Evolutionary conservation across 2,797 vertebrate species (phyloP).

Genomic region (Poeciliopsis paucimaculata): DNA sequence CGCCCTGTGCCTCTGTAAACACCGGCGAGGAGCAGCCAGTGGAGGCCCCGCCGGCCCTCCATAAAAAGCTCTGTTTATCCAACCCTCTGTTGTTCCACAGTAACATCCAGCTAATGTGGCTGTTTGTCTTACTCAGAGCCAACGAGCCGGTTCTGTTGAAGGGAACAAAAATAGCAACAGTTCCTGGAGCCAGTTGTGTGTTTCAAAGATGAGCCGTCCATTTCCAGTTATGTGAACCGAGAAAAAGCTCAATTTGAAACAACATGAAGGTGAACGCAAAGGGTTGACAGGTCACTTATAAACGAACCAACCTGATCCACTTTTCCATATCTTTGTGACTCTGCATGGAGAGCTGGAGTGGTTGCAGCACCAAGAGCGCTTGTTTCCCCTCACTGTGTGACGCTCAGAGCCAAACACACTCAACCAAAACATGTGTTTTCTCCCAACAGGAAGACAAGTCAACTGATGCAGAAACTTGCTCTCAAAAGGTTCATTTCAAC

Average conservation of each 20-base stretch:
- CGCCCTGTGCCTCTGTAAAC: constrained; percentile 48
- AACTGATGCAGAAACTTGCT: constrained; percentile 67
- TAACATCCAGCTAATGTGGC: neutral
- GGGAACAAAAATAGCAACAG: constrained; percentile 2
- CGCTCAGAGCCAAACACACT: constrained; percentile 6
- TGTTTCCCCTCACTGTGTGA: constrained; percentile 9
- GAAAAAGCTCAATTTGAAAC: neutral
- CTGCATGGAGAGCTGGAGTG: constrained; percentile 25
- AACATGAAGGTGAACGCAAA: neutral
- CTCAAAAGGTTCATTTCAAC: constrained; percentile 77
- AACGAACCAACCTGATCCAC: neutral
- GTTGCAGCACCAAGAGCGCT: neutral
- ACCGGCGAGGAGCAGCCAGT: constrained; percentile 27
- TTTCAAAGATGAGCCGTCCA: neutral
- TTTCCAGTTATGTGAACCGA: neutral
- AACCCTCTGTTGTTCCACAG: constrained; percentile 29
- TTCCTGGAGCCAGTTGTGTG: neutral
- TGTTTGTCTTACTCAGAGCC: constrained; percentile 1
- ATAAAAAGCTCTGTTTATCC: constrained; percentile 72
- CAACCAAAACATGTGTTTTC: constrained; percentile 36
- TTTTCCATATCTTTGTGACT: constrained; percentile 1
- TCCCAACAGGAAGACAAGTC: constrained; percentile 75
- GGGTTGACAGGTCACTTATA: constrained; percentile 1
- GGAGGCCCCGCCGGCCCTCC: constrained; percentile 52
- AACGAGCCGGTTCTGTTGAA: constrained; percentile 1